These are phyloP conservation scores for Lacerta viridis DNA, from an alignment of 2,797 vertebrate species.

Conservation along the genomic window DNA sequence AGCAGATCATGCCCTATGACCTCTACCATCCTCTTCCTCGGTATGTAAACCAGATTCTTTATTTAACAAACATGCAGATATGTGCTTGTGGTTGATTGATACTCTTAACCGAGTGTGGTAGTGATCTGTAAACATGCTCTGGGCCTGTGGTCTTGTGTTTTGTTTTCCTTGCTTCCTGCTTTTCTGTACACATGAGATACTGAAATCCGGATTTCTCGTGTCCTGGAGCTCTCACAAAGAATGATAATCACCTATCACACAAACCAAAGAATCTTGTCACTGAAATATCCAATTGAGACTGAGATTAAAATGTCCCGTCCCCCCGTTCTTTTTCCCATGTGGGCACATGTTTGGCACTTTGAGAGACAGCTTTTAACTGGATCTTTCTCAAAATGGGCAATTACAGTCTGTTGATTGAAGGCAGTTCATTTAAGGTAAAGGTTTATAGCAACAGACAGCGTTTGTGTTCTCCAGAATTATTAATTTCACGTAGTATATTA, in stretches of 20 bases:
- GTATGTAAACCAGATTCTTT: conserved; percentile 85
- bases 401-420: neutral
- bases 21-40: conserved; percentile 98
- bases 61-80: conserved; percentile 58
- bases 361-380: neutral
- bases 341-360: neutral
- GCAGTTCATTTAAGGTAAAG: neutral
- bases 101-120: neutral
- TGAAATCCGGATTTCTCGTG: conserved; percentile 53
- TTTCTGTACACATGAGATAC: conserved; percentile 57
- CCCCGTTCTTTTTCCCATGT: neutral
- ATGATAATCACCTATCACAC: conserved; percentile 37
- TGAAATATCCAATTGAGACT: conserved; percentile 53
- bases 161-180: conserved; percentile 43
- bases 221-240: conserved; percentile 47
- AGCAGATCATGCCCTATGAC: conserved; percentile 99
- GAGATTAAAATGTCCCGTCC: conserved; percentile 14
- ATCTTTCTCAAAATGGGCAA: neutral
- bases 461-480: neutral
- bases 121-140: neutral
- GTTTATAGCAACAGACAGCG: neutral
- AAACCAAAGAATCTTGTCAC: conserved; percentile 44
- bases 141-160: conserved; percentile 42
- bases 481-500: neutral
- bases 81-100: conserved; percentile 1